Conservation (phyloP, 2,797 vertebrate genomes). For the Pogoniulus pusillus region DNA sequence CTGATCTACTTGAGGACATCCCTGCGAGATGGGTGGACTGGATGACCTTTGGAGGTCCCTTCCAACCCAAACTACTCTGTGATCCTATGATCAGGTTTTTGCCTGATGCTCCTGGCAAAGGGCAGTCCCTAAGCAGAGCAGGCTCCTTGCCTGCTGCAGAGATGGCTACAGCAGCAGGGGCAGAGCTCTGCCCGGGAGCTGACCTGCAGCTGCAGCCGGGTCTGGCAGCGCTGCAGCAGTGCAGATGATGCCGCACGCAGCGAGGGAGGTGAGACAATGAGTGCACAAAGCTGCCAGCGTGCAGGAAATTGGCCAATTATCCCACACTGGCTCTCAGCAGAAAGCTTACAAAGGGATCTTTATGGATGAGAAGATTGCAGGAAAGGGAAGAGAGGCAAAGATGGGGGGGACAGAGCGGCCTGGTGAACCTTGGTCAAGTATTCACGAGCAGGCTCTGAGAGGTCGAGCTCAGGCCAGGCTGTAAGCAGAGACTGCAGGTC, state of each 20-base stretch:
- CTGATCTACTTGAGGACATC: too few species aligned
- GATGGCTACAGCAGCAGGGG: not conserved
- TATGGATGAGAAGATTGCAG: not conserved
- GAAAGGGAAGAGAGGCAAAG: not conserved
- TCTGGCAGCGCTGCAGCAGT: not conserved
- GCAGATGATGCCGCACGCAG: not conserved
- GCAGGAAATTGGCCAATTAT: slow-evolving; percentile 32
- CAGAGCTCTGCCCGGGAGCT: not conserved
- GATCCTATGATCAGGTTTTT: not conserved
- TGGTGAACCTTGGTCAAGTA: not conserved
- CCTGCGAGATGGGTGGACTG: too few species aligned
- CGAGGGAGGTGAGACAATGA: not conserved
- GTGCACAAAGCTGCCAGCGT: not conserved
- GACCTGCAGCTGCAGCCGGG: not conserved
- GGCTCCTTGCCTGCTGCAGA: not conserved
- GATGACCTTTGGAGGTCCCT: too few species aligned
- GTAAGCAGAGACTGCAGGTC: not conserved
- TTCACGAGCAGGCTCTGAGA: not conserved
- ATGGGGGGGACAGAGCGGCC: not conserved
- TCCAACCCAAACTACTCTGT: too few species aligned
- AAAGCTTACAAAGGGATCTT: slow-evolving; percentile 14
- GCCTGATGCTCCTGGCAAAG: not conserved
- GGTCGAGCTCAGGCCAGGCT: not conserved
- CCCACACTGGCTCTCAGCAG: not conserved
- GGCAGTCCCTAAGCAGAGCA: not conserved